Evolutionary conservation across 2,797 vertebrate genomes (phyloP).

Genomic region (Eptatretus atami): DNA sequence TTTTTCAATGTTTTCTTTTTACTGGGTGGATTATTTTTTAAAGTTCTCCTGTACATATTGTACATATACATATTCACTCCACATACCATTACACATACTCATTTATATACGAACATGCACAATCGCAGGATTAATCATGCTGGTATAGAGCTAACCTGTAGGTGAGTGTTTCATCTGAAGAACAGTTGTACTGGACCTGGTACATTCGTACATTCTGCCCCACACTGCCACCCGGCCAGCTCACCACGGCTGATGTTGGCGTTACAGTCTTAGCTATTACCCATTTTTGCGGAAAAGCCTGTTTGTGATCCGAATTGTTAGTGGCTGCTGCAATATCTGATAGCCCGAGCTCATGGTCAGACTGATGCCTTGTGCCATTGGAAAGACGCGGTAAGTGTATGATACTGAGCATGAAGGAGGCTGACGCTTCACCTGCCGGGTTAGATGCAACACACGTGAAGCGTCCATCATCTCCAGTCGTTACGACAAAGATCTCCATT

Average conservation of each 20-base stretch:
- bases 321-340: slow-evolving; percentile 58
- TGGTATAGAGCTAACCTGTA: slow-evolving; percentile 31
- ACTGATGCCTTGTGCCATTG: slow-evolving; percentile 39
- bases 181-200: slow-evolving; percentile 94
- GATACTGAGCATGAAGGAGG: slow-evolving; percentile 62
- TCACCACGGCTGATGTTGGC: slow-evolving; percentile 49
- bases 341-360: slow-evolving; percentile 54
- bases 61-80: too few species aligned
- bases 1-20: too few species aligned
- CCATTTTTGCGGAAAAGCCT: slow-evolving; percentile 35
- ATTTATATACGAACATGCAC: too few species aligned
- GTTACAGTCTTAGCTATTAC: slow-evolving; percentile 75
- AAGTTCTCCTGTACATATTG: too few species aligned
- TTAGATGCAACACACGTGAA: slow-evolving; percentile 95
- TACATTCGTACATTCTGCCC: slow-evolving; percentile 92
- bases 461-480: slow-evolving; percentile 63
- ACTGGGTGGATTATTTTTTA: too few species aligned
- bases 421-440: slow-evolving; percentile 75
- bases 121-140: too few species aligned
- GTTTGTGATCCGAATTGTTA: slow-evolving; percentile 37
- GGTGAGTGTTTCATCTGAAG: slow-evolving; percentile 78
- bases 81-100: too few species aligned
- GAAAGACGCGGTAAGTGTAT: slow-evolving; percentile 75
- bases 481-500: slow-evolving; percentile 62
- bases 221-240: slow-evolving; percentile 68